phyloP scores from a whole-genome alignment of 2,113 vertebrate genomes.

The Ellobius talpinus region DNA sequence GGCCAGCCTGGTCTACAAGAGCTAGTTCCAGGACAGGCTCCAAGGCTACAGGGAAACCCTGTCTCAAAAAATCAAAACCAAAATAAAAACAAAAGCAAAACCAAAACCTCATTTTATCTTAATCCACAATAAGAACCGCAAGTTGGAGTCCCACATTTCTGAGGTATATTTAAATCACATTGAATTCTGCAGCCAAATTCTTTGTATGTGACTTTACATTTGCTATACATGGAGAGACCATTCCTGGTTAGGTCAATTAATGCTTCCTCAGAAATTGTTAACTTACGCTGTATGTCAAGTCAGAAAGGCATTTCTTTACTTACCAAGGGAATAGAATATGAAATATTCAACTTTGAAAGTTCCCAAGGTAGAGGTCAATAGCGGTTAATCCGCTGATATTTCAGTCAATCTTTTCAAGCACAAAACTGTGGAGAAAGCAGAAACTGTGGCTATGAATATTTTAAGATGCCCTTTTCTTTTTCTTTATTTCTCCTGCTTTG shows the following conservation, averaged over 20 bases:
- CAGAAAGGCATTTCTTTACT: constrained; percentile 60
- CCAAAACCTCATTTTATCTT: background rate
- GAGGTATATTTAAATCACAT: background rate
- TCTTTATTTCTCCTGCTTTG: constrained; percentile 6
- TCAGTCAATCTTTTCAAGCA: constrained; percentile 60
- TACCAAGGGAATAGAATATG: constrained; percentile 31
- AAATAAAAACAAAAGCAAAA: too few species aligned
- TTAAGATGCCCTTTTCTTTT: constrained; percentile 30
- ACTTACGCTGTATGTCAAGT: constrained; percentile 57
- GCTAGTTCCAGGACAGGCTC: too few species aligned
- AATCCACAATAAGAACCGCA: background rate
- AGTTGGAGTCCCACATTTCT: background rate
- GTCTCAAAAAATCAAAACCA: too few species aligned
- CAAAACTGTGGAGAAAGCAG: constrained; percentile 14
- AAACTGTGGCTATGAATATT: constrained; percentile 26
- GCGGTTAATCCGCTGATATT: constrained; percentile 34
- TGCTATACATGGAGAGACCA: constrained; percentile 52
- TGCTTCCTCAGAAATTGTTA: constrained; percentile 78
- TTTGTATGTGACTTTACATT: constrained; percentile 56
- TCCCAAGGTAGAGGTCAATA: constrained; percentile 60
- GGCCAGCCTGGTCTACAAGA: too few species aligned
- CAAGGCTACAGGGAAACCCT: too few species aligned
- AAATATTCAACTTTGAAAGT: constrained; percentile 57
- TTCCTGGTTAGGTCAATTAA: constrained; percentile 69
- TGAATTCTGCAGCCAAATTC: background rate